These are phyloP conservation scores for Radopholus similis DNA, from an alignment of 1,140 invertebrate species.

Conservation along the genomic window DNA sequence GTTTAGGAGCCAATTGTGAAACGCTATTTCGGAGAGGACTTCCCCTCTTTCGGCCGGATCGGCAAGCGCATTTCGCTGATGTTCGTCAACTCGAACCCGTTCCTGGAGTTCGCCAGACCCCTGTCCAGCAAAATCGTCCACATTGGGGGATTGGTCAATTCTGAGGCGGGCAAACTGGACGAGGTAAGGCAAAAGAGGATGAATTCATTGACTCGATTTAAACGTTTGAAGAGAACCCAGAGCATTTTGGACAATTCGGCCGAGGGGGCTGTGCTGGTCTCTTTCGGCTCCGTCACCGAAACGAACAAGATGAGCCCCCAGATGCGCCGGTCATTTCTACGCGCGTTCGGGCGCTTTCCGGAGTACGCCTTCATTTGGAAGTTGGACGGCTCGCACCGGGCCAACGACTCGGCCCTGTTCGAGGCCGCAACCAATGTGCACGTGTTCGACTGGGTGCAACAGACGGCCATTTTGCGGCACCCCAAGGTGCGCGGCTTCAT, in stretches of 20 bases:
- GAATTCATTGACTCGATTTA: neutral
- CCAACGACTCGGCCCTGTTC: slow-evolving; percentile 24
- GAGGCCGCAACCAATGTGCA: slow-evolving; percentile 40
- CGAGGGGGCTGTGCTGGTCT: slow-evolving; percentile 31
- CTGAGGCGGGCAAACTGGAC: neutral
- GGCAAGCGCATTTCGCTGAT: slow-evolving; percentile 29
- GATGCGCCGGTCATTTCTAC: slow-evolving; percentile 29
- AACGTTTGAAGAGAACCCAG: slow-evolving; percentile 20
- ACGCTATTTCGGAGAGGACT: slow-evolving; percentile 13
- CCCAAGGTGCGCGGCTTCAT: slow-evolving; percentile 69
- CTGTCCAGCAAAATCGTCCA: slow-evolving; percentile 40
- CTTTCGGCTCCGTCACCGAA: slow-evolving; percentile 41
- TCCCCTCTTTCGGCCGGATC: slow-evolving; percentile 25
- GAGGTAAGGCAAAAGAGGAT: neutral
- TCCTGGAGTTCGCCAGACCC: slow-evolving; percentile 39
- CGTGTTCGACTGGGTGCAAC: slow-evolving; percentile 69
- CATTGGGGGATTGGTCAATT: slow-evolving; percentile 33
- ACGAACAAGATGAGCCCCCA: slow-evolving; percentile 21
- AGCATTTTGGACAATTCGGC: slow-evolving; percentile 22
- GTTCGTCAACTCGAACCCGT: slow-evolving; percentile 37
- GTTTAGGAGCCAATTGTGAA: slow-evolving; percentile 15
- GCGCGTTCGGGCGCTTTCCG: slow-evolving; percentile 36
- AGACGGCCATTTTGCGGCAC: slow-evolving; percentile 70
- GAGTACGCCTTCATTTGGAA: slow-evolving; percentile 49
- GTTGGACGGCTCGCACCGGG: slow-evolving; percentile 7